Conservation (phyloP, 1,140 invertebrate genomes). For the Idris sp. region DNA sequence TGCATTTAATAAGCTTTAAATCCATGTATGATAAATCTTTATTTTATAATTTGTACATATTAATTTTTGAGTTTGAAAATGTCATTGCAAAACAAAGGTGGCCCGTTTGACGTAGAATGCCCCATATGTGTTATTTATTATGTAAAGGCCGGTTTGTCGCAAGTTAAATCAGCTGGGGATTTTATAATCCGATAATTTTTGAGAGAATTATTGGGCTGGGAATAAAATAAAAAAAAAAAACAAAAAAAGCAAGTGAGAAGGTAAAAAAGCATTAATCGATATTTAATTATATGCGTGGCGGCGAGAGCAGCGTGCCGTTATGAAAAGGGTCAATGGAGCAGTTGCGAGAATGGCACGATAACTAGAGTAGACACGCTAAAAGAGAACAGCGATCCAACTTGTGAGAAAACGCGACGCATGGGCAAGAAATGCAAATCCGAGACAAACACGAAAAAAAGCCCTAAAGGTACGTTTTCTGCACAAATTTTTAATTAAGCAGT, state of each 20-base stretch:
- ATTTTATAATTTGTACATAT: no score
- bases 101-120: no score
- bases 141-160: constrained; percentile 15
- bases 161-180: constrained; percentile 14
- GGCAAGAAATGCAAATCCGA: constrained; percentile 87
- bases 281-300: constrained; percentile 66
- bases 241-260: not conserved
- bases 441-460: constrained; percentile 80
- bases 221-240: no score
- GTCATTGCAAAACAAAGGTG: no score
- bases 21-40: no score
- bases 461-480: constrained; percentile 73
- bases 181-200: constrained; percentile 29
- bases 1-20: no score
- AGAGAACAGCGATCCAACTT: constrained; percentile 85
- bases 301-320: constrained; percentile 84
- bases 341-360: constrained; percentile 84
- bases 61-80: no score
- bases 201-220: constrained; percentile 5
- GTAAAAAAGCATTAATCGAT: constrained; percentile 53
- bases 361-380: constrained; percentile 85
- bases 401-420: constrained; percentile 84
- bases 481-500: no score
- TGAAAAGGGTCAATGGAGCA: constrained; percentile 86
- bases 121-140: constrained; percentile 37